These are phyloP conservation scores for Drosophila diplacantha DNA, from an alignment of 2,888 invertebrate genomes.

Conservation along the genomic window DNA sequence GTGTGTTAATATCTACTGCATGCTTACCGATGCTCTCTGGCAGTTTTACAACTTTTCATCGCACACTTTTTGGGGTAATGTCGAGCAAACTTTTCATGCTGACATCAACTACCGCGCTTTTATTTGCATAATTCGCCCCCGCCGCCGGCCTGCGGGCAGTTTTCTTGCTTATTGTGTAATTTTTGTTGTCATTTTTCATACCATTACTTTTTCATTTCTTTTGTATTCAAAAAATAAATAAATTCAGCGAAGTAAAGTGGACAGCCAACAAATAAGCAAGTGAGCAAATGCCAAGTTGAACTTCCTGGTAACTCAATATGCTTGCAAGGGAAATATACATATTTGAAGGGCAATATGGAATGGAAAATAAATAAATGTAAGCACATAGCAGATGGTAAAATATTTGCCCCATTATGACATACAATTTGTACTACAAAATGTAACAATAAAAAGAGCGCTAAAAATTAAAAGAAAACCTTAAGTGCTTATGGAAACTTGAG, in stretches of 20 bases:
- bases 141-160: conserved; percentile 3
- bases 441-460: background rate
- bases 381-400: background rate
- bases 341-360: conserved; percentile 7
- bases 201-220: conserved; percentile 16
- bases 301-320: conserved; percentile 22
- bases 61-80: conserved; percentile 7
- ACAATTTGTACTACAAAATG: background rate
- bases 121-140: conserved; percentile 25
- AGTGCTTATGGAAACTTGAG: background rate
- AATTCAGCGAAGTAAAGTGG: conserved; percentile 10
- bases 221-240: conserved; percentile 17
- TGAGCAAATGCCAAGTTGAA: conserved; percentile 11
- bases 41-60: background rate
- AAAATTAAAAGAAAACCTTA: background rate
- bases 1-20: background rate
- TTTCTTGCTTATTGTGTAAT: background rate
- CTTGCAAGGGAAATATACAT: background rate
- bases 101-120: conserved; percentile 3
- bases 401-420: conserved; percentile 5
- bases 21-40: background rate
- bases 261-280: conserved; percentile 11
- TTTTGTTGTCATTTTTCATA: background rate
- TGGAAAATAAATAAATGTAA: conserved; percentile 10
- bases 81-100: background rate